phyloP scores from a whole-genome alignment of 92 coral and sea anemone genomes.

The Montipora capitata region DNA sequence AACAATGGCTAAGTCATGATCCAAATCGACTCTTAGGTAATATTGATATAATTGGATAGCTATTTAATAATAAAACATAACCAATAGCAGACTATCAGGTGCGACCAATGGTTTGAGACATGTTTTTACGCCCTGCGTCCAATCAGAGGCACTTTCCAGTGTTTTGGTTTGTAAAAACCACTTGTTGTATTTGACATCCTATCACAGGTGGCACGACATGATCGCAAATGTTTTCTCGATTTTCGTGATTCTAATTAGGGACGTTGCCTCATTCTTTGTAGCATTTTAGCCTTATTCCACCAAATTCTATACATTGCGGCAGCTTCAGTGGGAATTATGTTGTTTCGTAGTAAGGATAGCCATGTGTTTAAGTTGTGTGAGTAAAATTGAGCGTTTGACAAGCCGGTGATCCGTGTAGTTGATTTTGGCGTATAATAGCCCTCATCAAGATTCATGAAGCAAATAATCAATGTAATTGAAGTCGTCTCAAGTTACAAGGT shows the following conservation, averaged over 20 bases:
- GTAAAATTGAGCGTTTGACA: slow-evolving; percentile 26
- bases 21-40: slow-evolving; percentile 98
- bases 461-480: slow-evolving; percentile 41
- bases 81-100: slow-evolving; percentile 79
- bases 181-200: slow-evolving; percentile 36
- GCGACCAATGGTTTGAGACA: slow-evolving; percentile 72
- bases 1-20: slow-evolving; percentile 97
- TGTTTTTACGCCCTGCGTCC: slow-evolving; percentile 65
- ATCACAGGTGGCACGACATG: slow-evolving; percentile 36
- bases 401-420: slow-evolving; percentile 79
- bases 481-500: neutral
- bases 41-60: slow-evolving; percentile 98
- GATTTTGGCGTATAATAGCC: slow-evolving; percentile 64
- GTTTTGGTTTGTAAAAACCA: slow-evolving; percentile 29
- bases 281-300: neutral
- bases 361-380: neutral
- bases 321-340: neutral
- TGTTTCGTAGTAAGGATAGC: neutral
- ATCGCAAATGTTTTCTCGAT: slow-evolving; percentile 8
- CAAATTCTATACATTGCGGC: neutral
- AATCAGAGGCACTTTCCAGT: slow-evolving; percentile 58
- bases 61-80: slow-evolving; percentile 97
- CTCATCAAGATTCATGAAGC: slow-evolving; percentile 69
- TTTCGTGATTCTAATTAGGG: slow-evolving; percentile 6
- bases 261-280: neutral